These are phyloP conservation scores for Pammene aurita DNA, from an alignment of 2,888 invertebrate genomes.

Conservation along the genomic window DNA sequence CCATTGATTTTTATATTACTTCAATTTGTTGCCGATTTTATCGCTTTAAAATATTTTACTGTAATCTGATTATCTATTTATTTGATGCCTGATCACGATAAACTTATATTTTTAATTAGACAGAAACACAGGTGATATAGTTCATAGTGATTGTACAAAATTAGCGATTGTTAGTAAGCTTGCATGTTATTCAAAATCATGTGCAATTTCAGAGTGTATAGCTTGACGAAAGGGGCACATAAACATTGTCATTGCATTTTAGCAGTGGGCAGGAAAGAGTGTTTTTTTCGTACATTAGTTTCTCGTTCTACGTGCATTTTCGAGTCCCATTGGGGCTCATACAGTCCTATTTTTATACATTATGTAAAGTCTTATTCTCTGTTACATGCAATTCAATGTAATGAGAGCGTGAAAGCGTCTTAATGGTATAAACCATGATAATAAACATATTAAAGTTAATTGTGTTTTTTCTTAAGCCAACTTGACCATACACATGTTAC, in stretches of 20 bases:
- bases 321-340: conserved; percentile 71
- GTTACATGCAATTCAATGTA: conserved; percentile 78
- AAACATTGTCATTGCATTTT: conserved; percentile 78
- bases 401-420: conserved; percentile 72
- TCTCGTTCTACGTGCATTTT: conserved; percentile 79
- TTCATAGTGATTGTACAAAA: conserved; percentile 78
- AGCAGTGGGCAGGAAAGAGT: conserved; percentile 71
- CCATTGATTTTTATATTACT: conserved; percentile 75
- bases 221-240: conserved; percentile 66
- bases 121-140: conserved; percentile 74
- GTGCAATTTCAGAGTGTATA: conserved; percentile 76
- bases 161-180: conserved; percentile 74
- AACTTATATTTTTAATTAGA: conserved; percentile 65
- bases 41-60: conserved; percentile 59
- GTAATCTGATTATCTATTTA: conserved; percentile 71
- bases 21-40: conserved; percentile 70
- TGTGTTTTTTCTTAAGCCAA: conserved; percentile 44
- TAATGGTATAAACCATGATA: conserved; percentile 77
- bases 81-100: conserved; percentile 64
- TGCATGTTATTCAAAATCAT: conserved; percentile 78
- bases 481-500: background rate
- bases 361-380: conserved; percentile 80
- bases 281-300: conserved; percentile 75
- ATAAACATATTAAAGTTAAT: conserved; percentile 79
- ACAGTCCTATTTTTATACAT: conserved; percentile 84